Evolutionary conservation across 2,113 vertebrate species (phyloP).

Genomic region (Hemiscyllium ocellatum): DNA sequence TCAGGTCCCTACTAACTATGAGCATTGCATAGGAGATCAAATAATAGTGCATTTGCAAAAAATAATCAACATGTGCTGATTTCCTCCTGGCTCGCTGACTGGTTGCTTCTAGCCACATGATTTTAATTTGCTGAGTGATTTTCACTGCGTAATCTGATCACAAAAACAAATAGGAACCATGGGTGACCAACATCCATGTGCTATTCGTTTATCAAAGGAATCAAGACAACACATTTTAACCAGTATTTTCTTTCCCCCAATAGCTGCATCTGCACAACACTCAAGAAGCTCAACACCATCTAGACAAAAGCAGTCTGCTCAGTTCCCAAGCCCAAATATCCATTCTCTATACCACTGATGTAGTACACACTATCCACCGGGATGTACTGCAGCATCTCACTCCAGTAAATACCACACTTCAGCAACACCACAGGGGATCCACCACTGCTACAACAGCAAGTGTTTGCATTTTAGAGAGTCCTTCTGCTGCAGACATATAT

Average conservation of each 20-base stretch:
- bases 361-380: not conserved
- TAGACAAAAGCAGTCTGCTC: not conserved
- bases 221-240: not conserved
- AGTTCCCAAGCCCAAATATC: too few relatives aligned
- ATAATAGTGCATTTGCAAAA: not conserved
- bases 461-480: not conserved
- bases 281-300: not conserved
- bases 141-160: not conserved
- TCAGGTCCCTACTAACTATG: not conserved
- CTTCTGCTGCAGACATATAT: not conserved
- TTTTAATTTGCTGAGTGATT: not conserved
- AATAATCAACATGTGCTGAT: not conserved
- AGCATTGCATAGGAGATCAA: not conserved
- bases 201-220: not conserved
- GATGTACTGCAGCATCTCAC: not conserved
- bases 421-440: not conserved
- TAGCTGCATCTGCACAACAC: not conserved
- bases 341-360: not conserved
- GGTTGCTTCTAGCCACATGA: not conserved
- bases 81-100: not conserved
- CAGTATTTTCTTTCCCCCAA: not conserved
- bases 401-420: not conserved
- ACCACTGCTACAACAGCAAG: not conserved
- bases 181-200: not conserved
- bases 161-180: not conserved